Conservation (phyloP, 2,888 invertebrate genomes). For the Melikaiella ostensackeni region DNA sequence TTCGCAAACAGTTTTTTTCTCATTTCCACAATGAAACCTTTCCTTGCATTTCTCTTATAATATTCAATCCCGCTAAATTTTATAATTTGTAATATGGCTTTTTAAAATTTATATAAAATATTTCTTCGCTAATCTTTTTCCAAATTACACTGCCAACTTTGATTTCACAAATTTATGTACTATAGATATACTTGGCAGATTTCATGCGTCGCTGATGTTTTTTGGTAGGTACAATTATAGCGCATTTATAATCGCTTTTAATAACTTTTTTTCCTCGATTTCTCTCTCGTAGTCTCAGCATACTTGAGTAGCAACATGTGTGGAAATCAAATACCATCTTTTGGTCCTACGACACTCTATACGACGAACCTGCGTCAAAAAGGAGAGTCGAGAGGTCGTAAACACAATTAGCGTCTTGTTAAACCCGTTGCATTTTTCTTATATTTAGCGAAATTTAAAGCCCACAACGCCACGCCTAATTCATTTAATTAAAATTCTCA, state of each 20-base stretch:
- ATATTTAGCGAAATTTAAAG: slow-evolving; percentile 69
- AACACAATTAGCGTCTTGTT: slow-evolving; percentile 70
- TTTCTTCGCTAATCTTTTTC: too few relatives aligned
- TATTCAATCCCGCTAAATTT: too few relatives aligned
- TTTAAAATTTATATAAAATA: too few relatives aligned
- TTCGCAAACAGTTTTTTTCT: too few relatives aligned
- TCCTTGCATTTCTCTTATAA: too few relatives aligned
- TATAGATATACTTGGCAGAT: too few relatives aligned
- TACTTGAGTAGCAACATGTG: background rate
- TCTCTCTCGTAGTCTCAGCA: background rate
- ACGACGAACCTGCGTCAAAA: slow-evolving; percentile 54
- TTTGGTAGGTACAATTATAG: too few relatives aligned
- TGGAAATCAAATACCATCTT: slow-evolving; percentile 32
- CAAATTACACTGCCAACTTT: too few relatives aligned
- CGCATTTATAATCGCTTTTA: slow-evolving; percentile 18
- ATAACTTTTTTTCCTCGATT: slow-evolving; percentile 15
- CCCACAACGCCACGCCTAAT: slow-evolving; percentile 67
- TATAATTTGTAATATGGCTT: too few relatives aligned
- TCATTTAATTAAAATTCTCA: slow-evolving; percentile 72
- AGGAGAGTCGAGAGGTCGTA: slow-evolving; percentile 63
- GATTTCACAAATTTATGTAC: too few relatives aligned
- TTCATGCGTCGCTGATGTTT: too few relatives aligned
- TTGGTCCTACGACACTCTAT: slow-evolving; percentile 9
- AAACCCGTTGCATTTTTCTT: slow-evolving; percentile 51
- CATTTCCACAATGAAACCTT: too few relatives aligned